Evolutionary conservation across 2,113 vertebrate species (phyloP), one percentile per base, ranked within the genome.

Genomic region (Tiliqua scincoides): DNA sequence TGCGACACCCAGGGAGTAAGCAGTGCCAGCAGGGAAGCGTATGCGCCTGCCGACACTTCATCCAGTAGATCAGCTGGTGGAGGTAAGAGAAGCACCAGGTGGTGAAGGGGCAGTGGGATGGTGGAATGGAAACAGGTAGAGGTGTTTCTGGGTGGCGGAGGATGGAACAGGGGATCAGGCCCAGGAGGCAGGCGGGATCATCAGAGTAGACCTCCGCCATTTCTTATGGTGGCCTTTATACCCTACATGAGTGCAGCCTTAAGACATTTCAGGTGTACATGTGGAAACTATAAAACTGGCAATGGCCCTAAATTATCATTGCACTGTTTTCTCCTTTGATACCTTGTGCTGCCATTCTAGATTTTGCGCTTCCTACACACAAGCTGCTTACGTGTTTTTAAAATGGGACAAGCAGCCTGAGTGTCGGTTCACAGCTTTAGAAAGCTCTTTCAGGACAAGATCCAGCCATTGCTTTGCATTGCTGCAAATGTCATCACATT

Each of bases 291-390:
- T 43, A 75, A 54, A 4, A 48, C 17, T 2, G 2, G 12, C 30
- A n/a, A 43, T 40, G 25, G 2, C 91, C 90, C 91, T 90, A 83
- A 95, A 82, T 89, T 89, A 90, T 91, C 62, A 48, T 73, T 7
- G 17, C 48, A 74, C 17, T 21, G 88, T 37, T 89, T 93, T 88
- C 88, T 80, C 87, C 81, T 94, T 73, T 83, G 71, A 86, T 83
- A 83, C 92, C 89, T 95, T 94, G 93, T 92, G 67, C 89, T 90
- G 14, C 85, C 85, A 71, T 15, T 83, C 27, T 37, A 52, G 67
- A 59, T 71, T 91, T 37, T 57, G 0, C 0, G 52, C 6, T 86
- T 40, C 73, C 40, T 83, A 18, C 20, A 30, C 23, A 62, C 1
- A n/a, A 25, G 27, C 30, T 54, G n/a, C 14, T 84, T 37, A 74